Conservation (phyloP, 2,888 invertebrate species). For the Tetanocera ferruginea region DNA sequence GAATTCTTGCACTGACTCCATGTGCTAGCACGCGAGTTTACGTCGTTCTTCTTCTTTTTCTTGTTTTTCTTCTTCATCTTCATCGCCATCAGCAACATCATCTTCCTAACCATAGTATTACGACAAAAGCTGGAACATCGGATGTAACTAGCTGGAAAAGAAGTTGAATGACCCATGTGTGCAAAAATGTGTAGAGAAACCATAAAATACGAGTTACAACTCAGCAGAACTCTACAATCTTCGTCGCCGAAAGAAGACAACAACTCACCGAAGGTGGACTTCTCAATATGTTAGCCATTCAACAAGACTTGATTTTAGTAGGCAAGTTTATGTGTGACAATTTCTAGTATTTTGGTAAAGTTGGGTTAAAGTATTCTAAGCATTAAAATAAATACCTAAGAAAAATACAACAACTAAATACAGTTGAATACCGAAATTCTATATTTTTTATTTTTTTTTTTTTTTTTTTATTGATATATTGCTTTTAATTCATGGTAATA, state of each 20-base stretch:
- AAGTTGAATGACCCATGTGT: conserved; percentile 68
- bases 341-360: conserved; percentile 1
- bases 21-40: conserved; percentile 33
- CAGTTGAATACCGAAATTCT: too few relatives aligned
- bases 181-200: conserved; percentile 63
- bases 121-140: conserved; percentile 30
- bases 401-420: too few relatives aligned
- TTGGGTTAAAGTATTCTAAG: neutral
- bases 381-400: too few relatives aligned
- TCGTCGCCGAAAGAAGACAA: neutral
- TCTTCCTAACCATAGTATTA: neutral
- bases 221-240: neutral
- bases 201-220: conserved; percentile 61
- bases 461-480: too few relatives aligned
- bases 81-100: neutral
- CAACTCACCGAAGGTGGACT: too few relatives aligned
- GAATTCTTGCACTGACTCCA: neutral
- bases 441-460: too few relatives aligned
- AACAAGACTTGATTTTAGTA: neutral
- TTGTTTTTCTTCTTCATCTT: neutral
- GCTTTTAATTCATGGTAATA: too few relatives aligned
- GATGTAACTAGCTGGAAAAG: neutral
- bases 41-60: neutral
- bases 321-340: conserved; percentile 25
- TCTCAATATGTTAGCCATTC: neutral